A percentile compares a stretch with the other conserved stretches of the same genome.
Evolutionary conservation across 2,797 vertebrate species (phyloP).

Genomic region (Thamnophis elegans): DNA sequence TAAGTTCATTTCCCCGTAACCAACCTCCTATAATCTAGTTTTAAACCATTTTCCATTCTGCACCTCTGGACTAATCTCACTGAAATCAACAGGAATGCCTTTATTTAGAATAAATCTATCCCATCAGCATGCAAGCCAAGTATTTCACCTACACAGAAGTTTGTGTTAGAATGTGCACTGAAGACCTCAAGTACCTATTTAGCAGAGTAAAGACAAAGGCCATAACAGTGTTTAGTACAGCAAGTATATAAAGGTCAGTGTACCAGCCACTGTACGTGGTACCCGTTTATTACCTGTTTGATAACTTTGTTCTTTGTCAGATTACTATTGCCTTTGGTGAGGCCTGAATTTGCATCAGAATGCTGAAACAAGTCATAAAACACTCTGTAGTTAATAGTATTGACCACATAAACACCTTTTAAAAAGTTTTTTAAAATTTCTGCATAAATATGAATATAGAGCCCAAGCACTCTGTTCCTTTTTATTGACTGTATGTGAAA

Average conservation of each 20-base stretch:
- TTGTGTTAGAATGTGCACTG: slow-evolving; percentile 38
- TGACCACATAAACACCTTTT: slow-evolving; percentile 16
- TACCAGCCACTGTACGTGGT: slow-evolving; percentile 40
- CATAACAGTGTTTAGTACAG: slow-evolving; percentile 32
- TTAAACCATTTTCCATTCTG: neutral
- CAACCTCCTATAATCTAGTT: neutral
- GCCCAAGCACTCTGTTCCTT: neutral
- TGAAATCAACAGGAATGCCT: neutral
- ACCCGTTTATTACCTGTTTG: slow-evolving; percentile 51
- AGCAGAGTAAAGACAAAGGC: slow-evolving; percentile 57
- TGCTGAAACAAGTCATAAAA: slow-evolving; percentile 64
- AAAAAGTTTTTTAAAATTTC: neutral
- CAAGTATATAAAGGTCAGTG: slow-evolving; percentile 43
- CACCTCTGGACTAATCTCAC: neutral
- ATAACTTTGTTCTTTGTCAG: slow-evolving; percentile 62
- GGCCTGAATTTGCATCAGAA: slow-evolving; percentile 60
- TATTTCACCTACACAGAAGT: slow-evolving; percentile 41
- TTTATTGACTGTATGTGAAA: neutral
- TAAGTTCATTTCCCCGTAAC: slow-evolving; percentile 35
- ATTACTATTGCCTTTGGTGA: slow-evolving; percentile 65
- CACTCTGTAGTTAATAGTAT: slow-evolving; percentile 47
- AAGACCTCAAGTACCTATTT: slow-evolving; percentile 45
- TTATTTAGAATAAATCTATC: slow-evolving; percentile 5
- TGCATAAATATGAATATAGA: neutral
- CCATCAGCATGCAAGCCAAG: slow-evolving; percentile 42